phyloP scores from a whole-genome alignment of 2,888 invertebrate genomes.

The Nematopogon swammerdamellus region DNA sequence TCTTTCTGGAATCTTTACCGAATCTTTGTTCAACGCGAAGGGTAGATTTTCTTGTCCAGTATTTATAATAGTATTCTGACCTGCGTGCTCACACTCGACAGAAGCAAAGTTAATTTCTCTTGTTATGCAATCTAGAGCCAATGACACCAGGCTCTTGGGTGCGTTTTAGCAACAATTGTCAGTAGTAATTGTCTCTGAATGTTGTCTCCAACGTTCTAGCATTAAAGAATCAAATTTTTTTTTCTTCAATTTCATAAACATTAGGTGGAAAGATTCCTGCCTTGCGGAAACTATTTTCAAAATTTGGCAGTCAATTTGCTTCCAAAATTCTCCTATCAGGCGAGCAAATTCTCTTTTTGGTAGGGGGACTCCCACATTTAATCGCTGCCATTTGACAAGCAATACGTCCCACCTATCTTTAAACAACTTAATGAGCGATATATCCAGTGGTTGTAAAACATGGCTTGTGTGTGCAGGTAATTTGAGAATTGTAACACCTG shows the following conservation, averaged over 20 bases:
- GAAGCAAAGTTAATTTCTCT: no score
- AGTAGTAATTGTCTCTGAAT: no score
- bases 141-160: no score
- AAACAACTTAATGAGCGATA: constrained; percentile 16
- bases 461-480: constrained; percentile 15
- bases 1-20: no score
- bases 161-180: no score
- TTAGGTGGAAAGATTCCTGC: constrained; percentile 16
- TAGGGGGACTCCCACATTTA: constrained; percentile 12
- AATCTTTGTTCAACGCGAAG: no score
- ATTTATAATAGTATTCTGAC: no score
- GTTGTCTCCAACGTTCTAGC: constrained; percentile 9
- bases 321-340: constrained; percentile 14
- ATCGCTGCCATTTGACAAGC: constrained; percentile 15
- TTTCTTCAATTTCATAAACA: constrained; percentile 10
- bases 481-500: constrained; percentile 13
- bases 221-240: constrained; percentile 10
- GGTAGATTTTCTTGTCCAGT: no score
- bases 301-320: constrained; percentile 11
- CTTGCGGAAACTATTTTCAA: constrained; percentile 15
- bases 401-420: constrained; percentile 15
- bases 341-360: constrained; percentile 14
- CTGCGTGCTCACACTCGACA: no score
- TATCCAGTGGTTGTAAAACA: constrained; percentile 14
- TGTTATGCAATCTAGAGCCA: no score